phyloP scores from a whole-genome alignment of 2,888 invertebrate genomes.

The Apamea epomidion region DNA sequence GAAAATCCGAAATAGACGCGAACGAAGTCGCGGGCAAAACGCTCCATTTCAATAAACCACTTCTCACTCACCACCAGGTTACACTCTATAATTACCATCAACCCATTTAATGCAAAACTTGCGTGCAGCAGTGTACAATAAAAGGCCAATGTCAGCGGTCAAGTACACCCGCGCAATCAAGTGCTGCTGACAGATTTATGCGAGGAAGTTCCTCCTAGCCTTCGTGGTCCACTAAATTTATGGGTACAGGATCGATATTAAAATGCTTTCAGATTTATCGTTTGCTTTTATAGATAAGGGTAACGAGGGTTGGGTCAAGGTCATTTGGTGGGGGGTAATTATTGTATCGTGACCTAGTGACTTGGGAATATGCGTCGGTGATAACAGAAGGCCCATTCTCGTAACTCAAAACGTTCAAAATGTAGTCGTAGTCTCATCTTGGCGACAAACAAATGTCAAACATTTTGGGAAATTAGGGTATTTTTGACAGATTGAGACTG shows the following conservation, averaged over 20 bases:
- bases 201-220: constrained; percentile 70
- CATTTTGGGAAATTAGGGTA: too few species aligned
- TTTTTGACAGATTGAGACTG: too few species aligned
- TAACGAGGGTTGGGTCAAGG: constrained; percentile 29
- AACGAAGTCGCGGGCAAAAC: too few species aligned
- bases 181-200: constrained; percentile 74
- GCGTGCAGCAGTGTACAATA: constrained; percentile 44
- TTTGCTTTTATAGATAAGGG: constrained; percentile 33
- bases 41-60: constrained; percentile 5
- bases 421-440: too few species aligned
- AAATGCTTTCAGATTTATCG: constrained; percentile 62
- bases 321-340: constrained; percentile 28
- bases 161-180: constrained; percentile 72
- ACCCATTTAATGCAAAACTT: constrained; percentile 51
- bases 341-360: constrained; percentile 25
- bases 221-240: constrained; percentile 62
- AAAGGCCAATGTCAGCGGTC: constrained; percentile 62
- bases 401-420: too few species aligned
- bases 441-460: too few species aligned
- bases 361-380: not conserved
- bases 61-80: not conserved
- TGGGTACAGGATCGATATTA: constrained; percentile 59
- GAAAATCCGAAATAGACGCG: too few species aligned
- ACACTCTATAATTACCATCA: constrained; percentile 37
- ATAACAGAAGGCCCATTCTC: not conserved